Base-by-base conservation (phyloP, 2,113 vertebrate species). In the Andinoacara biseriatus region DNA sequence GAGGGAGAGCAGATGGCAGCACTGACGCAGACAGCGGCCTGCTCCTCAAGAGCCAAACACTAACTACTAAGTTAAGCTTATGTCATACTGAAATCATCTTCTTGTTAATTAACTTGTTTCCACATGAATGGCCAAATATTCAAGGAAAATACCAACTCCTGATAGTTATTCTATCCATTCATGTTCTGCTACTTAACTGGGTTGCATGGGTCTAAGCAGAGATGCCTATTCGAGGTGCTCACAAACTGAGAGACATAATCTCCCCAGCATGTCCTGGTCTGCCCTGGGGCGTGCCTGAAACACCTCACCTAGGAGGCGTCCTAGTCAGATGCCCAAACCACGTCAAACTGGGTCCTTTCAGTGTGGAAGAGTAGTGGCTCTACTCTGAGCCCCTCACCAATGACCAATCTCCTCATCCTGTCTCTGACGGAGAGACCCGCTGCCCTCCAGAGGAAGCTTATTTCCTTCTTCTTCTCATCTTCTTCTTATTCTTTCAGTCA, bases 1-100 rank as follows among this genome's bases (percentile, higher is more conserved):
- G 4, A 13, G 33, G 57, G 40, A 31, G 65, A 65, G 59, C 77
- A 75, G 58, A 80, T 76, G 77, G 59, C 29, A 38, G 62, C 5
- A 3, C 29, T 72, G 75, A 65, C 58, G 17, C 58, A 75, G 8
- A 22, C 52, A 65, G 15, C 58, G n/a, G 49, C 49, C 35, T 24
- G 10, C 17, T 58, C 40, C 38, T 5, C 17, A 10, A 52, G 59
- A 58, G 22, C 61, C 18, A 31, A 58, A 74, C 33, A 29, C 46
- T 31, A 46, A 26, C 26, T 52, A 52, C 65, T 52, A 3, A 72
- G 4, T 31, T 52, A 17, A 72, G 26, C 10, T n/a, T 72, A 33
- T 72, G 31, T 72, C 46, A 31, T 5, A 18, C 46, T 54, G 67
- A 72, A 72, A 46, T 54, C 67, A 54, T 0, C 0, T 0, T 33